Percentiles rank a stretch among this genome's conserved stretches.
Conservation (phyloP, 2,113 vertebrate genomes). For the Atlantisia rogersi region DNA sequence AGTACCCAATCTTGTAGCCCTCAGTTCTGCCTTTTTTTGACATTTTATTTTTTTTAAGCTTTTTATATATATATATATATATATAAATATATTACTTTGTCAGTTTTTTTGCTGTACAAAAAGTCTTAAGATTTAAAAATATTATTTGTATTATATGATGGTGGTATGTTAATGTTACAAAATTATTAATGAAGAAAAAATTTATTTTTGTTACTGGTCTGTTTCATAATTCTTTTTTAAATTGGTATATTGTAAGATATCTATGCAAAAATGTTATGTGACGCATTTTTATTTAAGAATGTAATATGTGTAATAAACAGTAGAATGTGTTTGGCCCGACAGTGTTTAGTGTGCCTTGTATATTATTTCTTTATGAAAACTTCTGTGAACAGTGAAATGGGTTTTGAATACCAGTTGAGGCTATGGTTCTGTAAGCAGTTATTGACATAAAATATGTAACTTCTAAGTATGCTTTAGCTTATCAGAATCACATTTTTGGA, state of each 20-base stretch:
- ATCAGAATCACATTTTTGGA: neutral
- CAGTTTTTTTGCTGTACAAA: constrained; percentile 96
- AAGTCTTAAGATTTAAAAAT: constrained; percentile 92
- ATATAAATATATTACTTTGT: constrained; percentile 87
- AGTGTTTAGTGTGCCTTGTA: constrained; percentile 72
- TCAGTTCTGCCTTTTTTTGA: constrained; percentile 86
- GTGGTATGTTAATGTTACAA: constrained; percentile 98
- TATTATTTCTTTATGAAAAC: constrained; percentile 54
- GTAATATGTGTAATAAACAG: constrained; percentile 99
- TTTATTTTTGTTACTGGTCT: constrained; percentile 99
- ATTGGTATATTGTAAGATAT: constrained; percentile 99
- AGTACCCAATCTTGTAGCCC: constrained; percentile 87
- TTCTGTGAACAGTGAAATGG: neutral
- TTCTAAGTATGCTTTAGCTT: neutral
- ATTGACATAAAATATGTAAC: neutral
- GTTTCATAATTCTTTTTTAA: constrained; percentile 99
- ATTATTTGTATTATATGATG: constrained; percentile 99
- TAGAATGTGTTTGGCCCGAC: constrained; percentile 93
- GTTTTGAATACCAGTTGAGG: neutral
- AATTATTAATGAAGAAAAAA: constrained; percentile 99
- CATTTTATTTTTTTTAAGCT: constrained; percentile 88
- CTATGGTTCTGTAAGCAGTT: neutral
- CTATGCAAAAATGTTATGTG: constrained; percentile 99
- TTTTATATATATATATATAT: constrained; percentile 78
- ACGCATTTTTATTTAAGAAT: constrained; percentile 99